Evolutionary conservation across 2,888 invertebrate species (phyloP).

Genomic region (Arrhopalites spinosus): DNA sequence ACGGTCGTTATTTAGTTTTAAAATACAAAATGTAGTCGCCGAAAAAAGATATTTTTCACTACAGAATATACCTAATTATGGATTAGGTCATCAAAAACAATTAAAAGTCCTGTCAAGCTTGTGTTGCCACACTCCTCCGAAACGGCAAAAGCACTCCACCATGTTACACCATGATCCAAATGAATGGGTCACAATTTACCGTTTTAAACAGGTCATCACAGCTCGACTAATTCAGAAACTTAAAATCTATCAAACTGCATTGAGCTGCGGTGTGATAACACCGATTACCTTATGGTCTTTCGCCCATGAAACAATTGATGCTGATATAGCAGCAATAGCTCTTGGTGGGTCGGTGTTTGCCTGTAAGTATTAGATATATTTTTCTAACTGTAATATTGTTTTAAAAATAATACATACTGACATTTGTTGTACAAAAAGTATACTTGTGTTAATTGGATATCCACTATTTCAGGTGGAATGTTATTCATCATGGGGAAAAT

Average conservation of each 20-base stretch:
- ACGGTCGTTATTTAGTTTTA: too few relatives aligned
- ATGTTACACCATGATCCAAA: too few relatives aligned
- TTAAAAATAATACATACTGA: too few relatives aligned
- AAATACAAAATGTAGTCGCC: too few relatives aligned
- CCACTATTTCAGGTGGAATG: slow-evolving; percentile 43
- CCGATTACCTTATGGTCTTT: slow-evolving; percentile 34
- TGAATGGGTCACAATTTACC: slow-evolving; percentile 46
- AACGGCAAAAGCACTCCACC: too few relatives aligned
- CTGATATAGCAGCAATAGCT: slow-evolving; percentile 11
- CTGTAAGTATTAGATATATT: slow-evolving; percentile 37
- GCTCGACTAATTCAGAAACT: slow-evolving; percentile 43
- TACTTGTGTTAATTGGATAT: background rate
- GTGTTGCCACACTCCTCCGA: too few relatives aligned
- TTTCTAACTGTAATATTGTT: too few relatives aligned
- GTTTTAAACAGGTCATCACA: slow-evolving; percentile 36
- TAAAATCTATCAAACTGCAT: slow-evolving; percentile 48
- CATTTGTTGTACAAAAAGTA: too few relatives aligned
- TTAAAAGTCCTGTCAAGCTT: too few relatives aligned
- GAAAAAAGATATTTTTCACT: too few relatives aligned
- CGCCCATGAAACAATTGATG: background rate
- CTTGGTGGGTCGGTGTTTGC: slow-evolving; percentile 40
- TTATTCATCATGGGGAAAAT: slow-evolving; percentile 48
- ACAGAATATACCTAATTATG: too few relatives aligned
- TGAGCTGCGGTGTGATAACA: slow-evolving; percentile 36
- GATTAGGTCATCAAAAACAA: too few relatives aligned